phyloP scores from a whole-genome alignment of 2,888 invertebrate genomes.

The Temnothorax ravouxi region DNA sequence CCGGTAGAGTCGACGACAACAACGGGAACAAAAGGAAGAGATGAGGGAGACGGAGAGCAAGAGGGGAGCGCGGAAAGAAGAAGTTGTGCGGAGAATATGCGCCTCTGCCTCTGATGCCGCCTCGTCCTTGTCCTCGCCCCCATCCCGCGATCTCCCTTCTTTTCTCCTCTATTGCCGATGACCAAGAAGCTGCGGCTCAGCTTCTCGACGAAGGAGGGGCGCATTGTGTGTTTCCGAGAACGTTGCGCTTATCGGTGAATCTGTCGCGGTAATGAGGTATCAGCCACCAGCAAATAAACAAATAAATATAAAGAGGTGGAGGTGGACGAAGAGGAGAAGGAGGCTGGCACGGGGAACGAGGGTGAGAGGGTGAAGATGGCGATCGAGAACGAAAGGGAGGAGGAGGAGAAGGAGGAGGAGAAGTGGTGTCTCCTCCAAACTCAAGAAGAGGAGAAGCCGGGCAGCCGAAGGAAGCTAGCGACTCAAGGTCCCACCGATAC shows the following conservation, averaged over 20 bases:
- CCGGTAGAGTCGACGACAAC: conserved; percentile 50
- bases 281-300: conserved; percentile 86
- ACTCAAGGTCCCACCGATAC: conserved; percentile 80
- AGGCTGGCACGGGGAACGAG: conserved; percentile 47
- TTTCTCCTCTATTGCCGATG: conserved; percentile 41
- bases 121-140: conserved; percentile 58
- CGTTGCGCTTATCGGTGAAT: conserved; percentile 86
- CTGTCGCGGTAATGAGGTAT: conserved; percentile 87
- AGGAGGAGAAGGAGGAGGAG: conserved; percentile 64
- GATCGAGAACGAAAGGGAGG: conserved; percentile 43
- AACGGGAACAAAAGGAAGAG: conserved; percentile 24
- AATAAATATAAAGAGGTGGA: conserved; percentile 81
- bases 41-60: conserved; percentile 8
- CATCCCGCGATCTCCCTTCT: conserved; percentile 41
- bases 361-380: conserved; percentile 19
- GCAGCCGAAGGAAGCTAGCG: conserved; percentile 62
- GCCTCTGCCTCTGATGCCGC: conserved; percentile 66
- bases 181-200: conserved; percentile 60
- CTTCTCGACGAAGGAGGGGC: conserved; percentile 77
- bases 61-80: conserved; percentile 14
- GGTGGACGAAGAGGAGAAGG: conserved; percentile 57
- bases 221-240: conserved; percentile 86
- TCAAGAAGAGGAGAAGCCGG: conserved; percentile 72
- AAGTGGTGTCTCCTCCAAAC: conserved; percentile 71
- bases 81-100: conserved; percentile 56